Base-by-base conservation (phyloP, 2,113 vertebrate species). In the Antechinus stuartii region DNA sequence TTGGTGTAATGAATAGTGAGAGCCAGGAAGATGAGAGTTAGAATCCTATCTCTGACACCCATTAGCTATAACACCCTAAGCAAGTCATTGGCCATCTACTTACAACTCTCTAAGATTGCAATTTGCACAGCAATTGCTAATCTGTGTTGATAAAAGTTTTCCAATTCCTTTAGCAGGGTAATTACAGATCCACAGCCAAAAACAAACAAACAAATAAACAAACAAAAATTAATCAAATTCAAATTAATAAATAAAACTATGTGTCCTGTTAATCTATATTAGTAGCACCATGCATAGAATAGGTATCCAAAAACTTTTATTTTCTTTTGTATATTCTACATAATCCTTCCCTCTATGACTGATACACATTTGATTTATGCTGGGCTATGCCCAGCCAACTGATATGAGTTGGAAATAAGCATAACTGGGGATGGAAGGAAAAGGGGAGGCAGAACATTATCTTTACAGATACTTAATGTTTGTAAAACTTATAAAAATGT, bases 401-500 rank as follows among this genome's bases (percentile, higher is more conserved):
- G 8, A 24, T 30, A 25, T 19, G 2, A 0, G 2, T 47, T 0
- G 0, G 5, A 22, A 42, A 12, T 49, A 76, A 25, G n/a, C 61
- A 90, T 68, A 23, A 22, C 0, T 23, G n/a, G 11, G n/a, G 23
- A 3, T 0, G 52, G 14, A 52, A 52, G 0, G 50, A 10, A 35
- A 68, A 27, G 0, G 54, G 68, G 19, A 42, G 16, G 19, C n/a
- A 84, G n/a, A 42, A 84, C n/a, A 6, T 9, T 47, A 76, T 9
- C 27, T 25, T 0, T 68, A 3, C 2, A 1, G 54, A 19, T 4
- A 25, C 93, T 54, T 25, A 16, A 6, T 6, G n/a, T 10, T 23
- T 68, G 12, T 24, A 30, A 25, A n/a, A 24, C n/a, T 0, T 89
- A 5, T 8, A 49, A 68, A 26, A 46, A 1, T 0, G 19, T 23